Base-by-base conservation (phyloP, 2,113 vertebrate species). In the Microcebus ravelobensis region DNA sequence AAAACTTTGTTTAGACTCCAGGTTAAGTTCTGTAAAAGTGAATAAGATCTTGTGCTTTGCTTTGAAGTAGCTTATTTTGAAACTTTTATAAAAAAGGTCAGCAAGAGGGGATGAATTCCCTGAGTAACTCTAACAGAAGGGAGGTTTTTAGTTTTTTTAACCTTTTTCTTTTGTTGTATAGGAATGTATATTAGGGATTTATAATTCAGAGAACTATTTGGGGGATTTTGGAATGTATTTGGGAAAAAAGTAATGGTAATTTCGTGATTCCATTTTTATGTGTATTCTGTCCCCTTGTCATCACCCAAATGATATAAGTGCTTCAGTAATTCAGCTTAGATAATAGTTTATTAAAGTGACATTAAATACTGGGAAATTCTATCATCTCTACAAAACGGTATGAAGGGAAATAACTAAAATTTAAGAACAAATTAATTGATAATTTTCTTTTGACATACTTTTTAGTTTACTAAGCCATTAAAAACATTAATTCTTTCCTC, bases 331-430 rank as follows among this genome's bases (percentile, higher is more conserved):
- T 94, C 61, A 88, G 6, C 10, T 55, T 94, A 15, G 68, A 11
- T 73, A 31, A 45, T 82, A 45, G 17, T 96, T 95, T 95, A 10
- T 87, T 96, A 90, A 27, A 97, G 61, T 97, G 92, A 59, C 9
- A 50, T 48, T 84, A 77, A 79, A 36, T 55, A n/a, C 2, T 90
- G 29, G 50, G 63, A 91, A 95, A 74, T 65, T 87, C 21, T 31
- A 8, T 68, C 42, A 80, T 76, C 52, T 83, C 6, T 55, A 6
- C 27, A 79, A 10, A 52, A 81, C 34, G 48, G 10, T 52, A 92
- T 74, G 57, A 34, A 87, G 70, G 84, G 34, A 87, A 90, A 74
- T 90, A 27, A 18, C 0, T 76, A 59, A 17, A 91, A 83, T 77
- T 57, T 2, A 5, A 87, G 39, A 90, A 97, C 86, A 91, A 93